Percentiles rank a stretch among this genome's conserved stretches.
phyloP scores from a whole-genome alignment of 2,113 vertebrate species.

The Amazona guildingii region DNA sequence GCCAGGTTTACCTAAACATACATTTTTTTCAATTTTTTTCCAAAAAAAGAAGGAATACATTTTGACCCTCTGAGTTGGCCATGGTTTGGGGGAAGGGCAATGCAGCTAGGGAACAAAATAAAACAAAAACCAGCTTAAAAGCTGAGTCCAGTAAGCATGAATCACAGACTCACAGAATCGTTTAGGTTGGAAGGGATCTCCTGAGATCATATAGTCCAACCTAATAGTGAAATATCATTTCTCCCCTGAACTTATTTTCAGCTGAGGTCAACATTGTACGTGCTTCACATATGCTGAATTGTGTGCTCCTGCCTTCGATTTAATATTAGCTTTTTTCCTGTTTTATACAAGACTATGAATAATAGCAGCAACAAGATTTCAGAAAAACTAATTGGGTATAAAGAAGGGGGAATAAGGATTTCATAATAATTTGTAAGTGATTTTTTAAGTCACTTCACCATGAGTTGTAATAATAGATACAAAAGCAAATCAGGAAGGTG shows the following conservation, averaged over 20 bases:
- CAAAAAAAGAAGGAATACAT: background rate
- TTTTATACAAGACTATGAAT: background rate
- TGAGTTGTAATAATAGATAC: background rate
- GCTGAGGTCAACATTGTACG: background rate
- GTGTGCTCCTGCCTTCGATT: background rate
- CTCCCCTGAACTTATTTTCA: background rate
- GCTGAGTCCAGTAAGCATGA: background rate
- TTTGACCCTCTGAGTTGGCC: background rate
- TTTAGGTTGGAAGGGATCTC: background rate
- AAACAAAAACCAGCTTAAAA: background rate
- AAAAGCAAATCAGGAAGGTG: background rate
- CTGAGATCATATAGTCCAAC: background rate
- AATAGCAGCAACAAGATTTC: background rate
- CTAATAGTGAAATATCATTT: background rate
- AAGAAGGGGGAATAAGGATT: background rate
- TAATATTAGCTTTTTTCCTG: background rate
- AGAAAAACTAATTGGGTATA: background rate
- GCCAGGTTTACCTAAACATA: background rate
- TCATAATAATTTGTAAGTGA: background rate
- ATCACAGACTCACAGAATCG: background rate
- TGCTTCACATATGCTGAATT: background rate
- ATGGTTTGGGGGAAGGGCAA: background rate
- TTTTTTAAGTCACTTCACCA: background rate
- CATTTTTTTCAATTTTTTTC: background rate
- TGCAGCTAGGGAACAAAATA: background rate